Evolutionary conservation across 2,888 invertebrate species (phyloP).

Genomic region (Lycia hirtaria): DNA sequence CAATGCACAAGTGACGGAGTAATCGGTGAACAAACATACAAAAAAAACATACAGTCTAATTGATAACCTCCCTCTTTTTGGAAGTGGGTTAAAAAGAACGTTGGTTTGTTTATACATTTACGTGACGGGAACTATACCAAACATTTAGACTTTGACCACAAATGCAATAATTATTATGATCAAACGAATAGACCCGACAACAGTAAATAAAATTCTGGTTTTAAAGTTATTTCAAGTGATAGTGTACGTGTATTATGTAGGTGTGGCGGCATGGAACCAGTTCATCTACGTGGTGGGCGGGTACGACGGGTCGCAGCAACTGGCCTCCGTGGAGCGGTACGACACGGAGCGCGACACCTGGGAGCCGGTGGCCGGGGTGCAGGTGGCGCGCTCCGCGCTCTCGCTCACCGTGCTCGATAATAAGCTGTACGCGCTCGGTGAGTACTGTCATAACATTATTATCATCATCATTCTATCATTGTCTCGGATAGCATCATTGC

Average conservation of each 20-base stretch:
- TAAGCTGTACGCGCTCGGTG: conserved; percentile 95
- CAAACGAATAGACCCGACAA: no score
- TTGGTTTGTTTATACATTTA: no score
- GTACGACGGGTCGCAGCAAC: conserved; percentile 94
- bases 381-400: conserved; percentile 93
- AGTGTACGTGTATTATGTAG: conserved; percentile 58
- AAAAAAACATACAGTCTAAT: no score
- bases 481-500: no score
- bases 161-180: neutral
- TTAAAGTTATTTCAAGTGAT: no score
- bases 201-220: neutral
- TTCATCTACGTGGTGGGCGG: conserved; percentile 97
- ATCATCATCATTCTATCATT: neutral
- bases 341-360: conserved; percentile 93
- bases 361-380: conserved; percentile 91
- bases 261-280: conserved; percentile 93
- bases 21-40: no score
- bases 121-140: no score
- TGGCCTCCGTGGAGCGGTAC: conserved; percentile 93
- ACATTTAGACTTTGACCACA: no score
- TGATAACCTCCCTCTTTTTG: no score
- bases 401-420: conserved; percentile 94
- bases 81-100: no score
- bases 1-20: no score
- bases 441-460: conserved; percentile 28